phyloP scores from a whole-genome alignment of 2,113 vertebrate genomes.

The Microcebus jonahi region DNA sequence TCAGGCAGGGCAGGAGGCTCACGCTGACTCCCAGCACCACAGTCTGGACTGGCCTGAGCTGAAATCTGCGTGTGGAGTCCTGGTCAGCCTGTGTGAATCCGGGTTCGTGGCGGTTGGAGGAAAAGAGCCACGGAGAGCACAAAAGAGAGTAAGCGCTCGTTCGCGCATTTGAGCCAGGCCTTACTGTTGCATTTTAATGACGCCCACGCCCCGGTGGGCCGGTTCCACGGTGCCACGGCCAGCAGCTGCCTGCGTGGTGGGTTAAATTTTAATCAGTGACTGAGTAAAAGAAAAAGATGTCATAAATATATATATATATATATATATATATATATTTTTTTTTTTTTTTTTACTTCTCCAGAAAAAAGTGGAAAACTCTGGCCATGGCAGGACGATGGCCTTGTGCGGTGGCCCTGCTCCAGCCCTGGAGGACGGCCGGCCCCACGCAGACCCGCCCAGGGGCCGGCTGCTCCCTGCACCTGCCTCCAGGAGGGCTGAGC shows the following conservation, averaged over 20 bases:
- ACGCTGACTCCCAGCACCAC: too few species aligned
- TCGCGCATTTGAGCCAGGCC: too few species aligned
- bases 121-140: neutral
- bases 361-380: neutral
- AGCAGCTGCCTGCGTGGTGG: neutral
- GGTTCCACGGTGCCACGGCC: too few species aligned
- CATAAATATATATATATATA: neutral
- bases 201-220: fast-evolving
- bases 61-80: too few species aligned
- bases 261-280: neutral
- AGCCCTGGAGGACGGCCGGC: too few species aligned
- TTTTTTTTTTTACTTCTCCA: neutral
- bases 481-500: too few species aligned
- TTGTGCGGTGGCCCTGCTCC: neutral
- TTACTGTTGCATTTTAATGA: too few species aligned
- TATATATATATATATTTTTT: neutral
- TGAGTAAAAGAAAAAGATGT: neutral
- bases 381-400: neutral
- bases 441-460: neutral
- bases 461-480: too few species aligned
- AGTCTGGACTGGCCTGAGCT: too few species aligned
- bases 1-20: too few species aligned
- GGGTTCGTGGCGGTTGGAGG: too few species aligned
- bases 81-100: too few species aligned
- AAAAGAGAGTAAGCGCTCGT: neutral